Conservation (phyloP, 2,888 invertebrate genomes). For the Automeris io region DNA sequence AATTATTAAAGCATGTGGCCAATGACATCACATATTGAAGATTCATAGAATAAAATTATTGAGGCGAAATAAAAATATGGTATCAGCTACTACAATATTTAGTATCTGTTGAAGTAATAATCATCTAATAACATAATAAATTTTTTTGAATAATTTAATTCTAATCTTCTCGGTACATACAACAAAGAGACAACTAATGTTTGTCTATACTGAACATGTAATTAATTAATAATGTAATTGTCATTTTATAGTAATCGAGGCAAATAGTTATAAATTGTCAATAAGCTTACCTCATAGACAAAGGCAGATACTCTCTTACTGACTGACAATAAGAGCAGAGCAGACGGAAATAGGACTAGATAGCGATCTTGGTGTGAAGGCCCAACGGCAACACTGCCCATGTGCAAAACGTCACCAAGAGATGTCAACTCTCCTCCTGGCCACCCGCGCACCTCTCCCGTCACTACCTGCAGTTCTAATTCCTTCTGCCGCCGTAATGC, state of each 20-base stretch:
- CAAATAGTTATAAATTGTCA: not conserved
- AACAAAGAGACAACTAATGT: no score
- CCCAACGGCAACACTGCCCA: slow-evolving; percentile 94
- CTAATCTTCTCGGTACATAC: no score
- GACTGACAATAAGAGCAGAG: slow-evolving; percentile 92
- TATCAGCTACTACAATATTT: no score
- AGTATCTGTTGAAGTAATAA: no score
- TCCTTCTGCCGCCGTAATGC: slow-evolving; percentile 95
- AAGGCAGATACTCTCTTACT: slow-evolving; percentile 95
- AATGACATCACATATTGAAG: no score
- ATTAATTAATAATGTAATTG: not conserved
- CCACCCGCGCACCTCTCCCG: slow-evolving; percentile 96
- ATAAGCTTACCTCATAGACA: slow-evolving; percentile 89
- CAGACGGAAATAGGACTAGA: slow-evolving; percentile 93
- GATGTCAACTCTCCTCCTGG: slow-evolving; percentile 81
- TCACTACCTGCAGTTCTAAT: slow-evolving; percentile 95
- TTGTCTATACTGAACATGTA: not conserved
- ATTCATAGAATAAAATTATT: no score
- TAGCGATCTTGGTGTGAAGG: slow-evolving; percentile 92
- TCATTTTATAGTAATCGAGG: not conserved
- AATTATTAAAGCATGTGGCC: no score
- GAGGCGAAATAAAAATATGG: no score
- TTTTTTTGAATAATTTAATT: no score
- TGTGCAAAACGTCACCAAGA: slow-evolving; percentile 92
- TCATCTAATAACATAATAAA: no score